Base-by-base conservation (phyloP, 2,888 invertebrate genomes). In the Callyntrura guangdongensis region DNA sequence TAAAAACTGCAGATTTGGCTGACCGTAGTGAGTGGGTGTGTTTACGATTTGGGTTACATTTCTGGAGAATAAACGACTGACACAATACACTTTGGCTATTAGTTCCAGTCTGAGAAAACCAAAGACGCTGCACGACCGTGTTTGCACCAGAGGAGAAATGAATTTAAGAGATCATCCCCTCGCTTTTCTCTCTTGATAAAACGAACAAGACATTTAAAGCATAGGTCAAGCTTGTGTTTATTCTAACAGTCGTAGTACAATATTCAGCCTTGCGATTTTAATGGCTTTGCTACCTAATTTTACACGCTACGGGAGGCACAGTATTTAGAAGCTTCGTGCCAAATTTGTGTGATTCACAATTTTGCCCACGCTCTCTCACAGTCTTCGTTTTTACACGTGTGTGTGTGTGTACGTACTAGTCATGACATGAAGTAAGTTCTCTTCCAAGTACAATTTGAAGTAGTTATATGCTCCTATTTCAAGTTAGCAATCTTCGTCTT, bases 281-380 rank as follows among this genome's bases (percentile, higher is more conserved):
- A 81, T 81, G 59, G 61, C 36, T 81, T 36, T 36, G 17, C 79
- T 59, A 59, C 64, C 82, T 64, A 82, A 82, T 64, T 82, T 82
- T 64, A 82, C 82, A 82, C 61, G 45, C 61, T 45, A 82, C 64
- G 20, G 82, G 82, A 45, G 61, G 81, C 59, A 81, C 6, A 27
- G 20, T 81, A 61, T 27, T 74, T 61, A 59, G 81, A 17, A 59
- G 81, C 59, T 81, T 20, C 20, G 64, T 82, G 82, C 82, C 82
- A 82, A 82, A 61, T 14, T 82, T 36, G 36, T 36, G 36, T 36
- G 36, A 36, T 59, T 17, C 14, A 53, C 59, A 14, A 17, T n/a
- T n/a, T 17, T 59, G 14, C 6, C 6, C 17, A 17, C 17, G 14
- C 17, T 59, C 17, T 59, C 17, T 2, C 6, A 36, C 36, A 36